Evolutionary conservation across 2,888 invertebrate genomes (phyloP), one percentile per base, ranked within the genome.

Genomic region (Gisinianus flammeolus): DNA sequence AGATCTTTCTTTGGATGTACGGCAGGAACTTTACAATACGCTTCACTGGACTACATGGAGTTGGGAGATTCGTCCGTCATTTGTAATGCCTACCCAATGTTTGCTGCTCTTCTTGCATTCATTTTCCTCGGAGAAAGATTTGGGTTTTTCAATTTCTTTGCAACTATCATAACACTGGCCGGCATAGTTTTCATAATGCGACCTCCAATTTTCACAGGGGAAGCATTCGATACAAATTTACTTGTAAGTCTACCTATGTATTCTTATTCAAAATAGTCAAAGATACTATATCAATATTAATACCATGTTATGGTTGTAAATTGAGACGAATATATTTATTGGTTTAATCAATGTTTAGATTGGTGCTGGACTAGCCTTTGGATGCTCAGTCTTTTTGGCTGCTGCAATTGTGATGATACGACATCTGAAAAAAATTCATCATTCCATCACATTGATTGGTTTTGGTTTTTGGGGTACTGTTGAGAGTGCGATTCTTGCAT

Each of bases 361-460:
- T 77, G 83, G 83, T 26, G 79, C 79, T 10, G 83, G 80, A 10
- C 73, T 83, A n/a, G 82, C 83, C 1, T 62, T 81, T 44, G 79
- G 81, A 24, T 83, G 82, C 74, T 76, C 83, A 19, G n/a, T 83
- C 10, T 82, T 83, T 28, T 79, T 83, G 78, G 80, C 83, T 22
- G 76, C 77, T 28, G 83, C 83, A 8, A 83, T 83, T 66, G 83
- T 83, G 3, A 83, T 83, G 83, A 83, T 83, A 73, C 81, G 83
- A 19, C 83, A 83, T 69, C 75, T 83, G 52, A 81, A 79, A 64
- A 79, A 82, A 73, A 83, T 83, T 35, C 83, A 83, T 75, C 83
- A 83, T 56, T 80, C 80, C 22, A 80, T 83, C 2, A 83, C 83
- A 22, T 74, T 83, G 0, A 74, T 83, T 35, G 82, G 82, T 2